Evolutionary conservation across 2,797 vertebrate genomes (phyloP).

Genomic region (Hypotaenidia philippensis): DNA sequence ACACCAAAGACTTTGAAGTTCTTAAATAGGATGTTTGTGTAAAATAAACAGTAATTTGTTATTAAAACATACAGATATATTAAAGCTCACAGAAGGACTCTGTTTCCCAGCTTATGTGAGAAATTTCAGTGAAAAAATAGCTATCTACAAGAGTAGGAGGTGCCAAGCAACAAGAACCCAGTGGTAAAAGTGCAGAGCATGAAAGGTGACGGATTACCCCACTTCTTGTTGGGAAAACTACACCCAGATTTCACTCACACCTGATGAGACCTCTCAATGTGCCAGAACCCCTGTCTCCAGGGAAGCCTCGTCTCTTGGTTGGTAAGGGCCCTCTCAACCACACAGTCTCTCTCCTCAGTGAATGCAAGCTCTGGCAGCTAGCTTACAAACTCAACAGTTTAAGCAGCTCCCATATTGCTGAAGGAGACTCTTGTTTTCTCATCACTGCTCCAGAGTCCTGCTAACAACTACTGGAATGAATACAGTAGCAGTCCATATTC

Average conservation of each 20-base stretch:
- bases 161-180: neutral
- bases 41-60: slow-evolving; percentile 47
- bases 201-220: neutral
- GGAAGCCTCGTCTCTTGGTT: neutral
- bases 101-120: neutral
- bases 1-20: slow-evolving; percentile 24
- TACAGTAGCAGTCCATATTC: neutral
- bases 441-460: neutral
- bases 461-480: neutral
- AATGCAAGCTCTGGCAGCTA: neutral
- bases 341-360: neutral
- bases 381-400: neutral
- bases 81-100: slow-evolving; percentile 17
- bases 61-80: slow-evolving; percentile 36
- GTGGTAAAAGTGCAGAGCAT: neutral
- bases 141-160: neutral
- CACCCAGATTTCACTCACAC: neutral
- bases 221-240: neutral
- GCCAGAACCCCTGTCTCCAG: neutral
- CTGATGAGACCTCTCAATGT: neutral
- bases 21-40: slow-evolving; percentile 22
- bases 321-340: neutral
- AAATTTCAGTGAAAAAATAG: neutral
- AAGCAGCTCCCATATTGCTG: neutral
- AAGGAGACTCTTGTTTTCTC: neutral